phyloP scores from a whole-genome alignment of 1,140 invertebrate species.

The Bathynomus jamesi region DNA sequence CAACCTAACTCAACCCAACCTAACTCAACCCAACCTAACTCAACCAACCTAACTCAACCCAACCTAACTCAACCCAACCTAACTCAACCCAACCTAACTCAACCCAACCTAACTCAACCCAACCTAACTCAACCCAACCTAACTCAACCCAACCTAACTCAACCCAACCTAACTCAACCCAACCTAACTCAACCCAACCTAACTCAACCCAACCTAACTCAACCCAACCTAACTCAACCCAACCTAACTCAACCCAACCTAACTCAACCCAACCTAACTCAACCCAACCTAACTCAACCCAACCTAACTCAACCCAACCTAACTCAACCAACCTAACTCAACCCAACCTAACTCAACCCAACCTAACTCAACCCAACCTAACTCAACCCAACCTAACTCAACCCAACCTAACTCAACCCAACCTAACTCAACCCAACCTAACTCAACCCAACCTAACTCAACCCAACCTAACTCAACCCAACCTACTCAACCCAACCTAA shows the following conservation, averaged over 20 bases:
- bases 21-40: background rate
- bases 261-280: background rate
- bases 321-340: too few relatives aligned
- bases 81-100: background rate
- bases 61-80: background rate
- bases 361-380: background rate
- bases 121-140: background rate
- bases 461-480: background rate
- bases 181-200: background rate
- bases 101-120: background rate
- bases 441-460: background rate
- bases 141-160: background rate
- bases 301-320: background rate
- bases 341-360: background rate
- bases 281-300: background rate
- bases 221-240: background rate
- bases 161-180: background rate
- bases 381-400: background rate
- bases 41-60: too few relatives aligned
- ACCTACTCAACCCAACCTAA: conserved; percentile 1
- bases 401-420: background rate
- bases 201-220: background rate
- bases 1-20: background rate
- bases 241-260: background rate
- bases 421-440: background rate